Evolutionary conservation across 2,797 vertebrate genomes (phyloP).

Genomic region (Myoxocephalus aenaeus): DNA sequence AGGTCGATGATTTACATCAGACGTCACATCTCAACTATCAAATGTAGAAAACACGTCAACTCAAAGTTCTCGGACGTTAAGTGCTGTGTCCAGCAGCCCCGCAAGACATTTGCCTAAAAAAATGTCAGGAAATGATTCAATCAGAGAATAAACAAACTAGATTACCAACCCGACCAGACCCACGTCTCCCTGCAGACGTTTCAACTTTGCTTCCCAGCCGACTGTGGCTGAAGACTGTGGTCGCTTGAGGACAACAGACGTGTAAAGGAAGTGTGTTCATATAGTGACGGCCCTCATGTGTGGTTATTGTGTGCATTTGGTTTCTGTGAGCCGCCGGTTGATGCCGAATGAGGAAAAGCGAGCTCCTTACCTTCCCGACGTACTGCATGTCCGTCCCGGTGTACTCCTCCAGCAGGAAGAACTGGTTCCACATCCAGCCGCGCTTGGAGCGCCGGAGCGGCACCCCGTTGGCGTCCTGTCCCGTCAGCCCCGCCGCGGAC

Average conservation of each 20-base stretch:
- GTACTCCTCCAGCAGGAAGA: constrained; percentile 97
- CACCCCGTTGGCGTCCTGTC: constrained; percentile 83
- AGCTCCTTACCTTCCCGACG: constrained; percentile 90
- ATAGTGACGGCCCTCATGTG: neutral
- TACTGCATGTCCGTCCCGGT: constrained; percentile 93
- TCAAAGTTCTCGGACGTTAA: neutral
- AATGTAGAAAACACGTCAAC: too few species aligned
- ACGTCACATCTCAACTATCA: too few species aligned
- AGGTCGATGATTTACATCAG: too few species aligned
- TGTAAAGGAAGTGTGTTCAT: too few species aligned
- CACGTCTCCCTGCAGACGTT: neutral
- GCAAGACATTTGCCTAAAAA: neutral
- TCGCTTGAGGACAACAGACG: neutral
- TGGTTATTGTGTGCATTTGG: neutral
- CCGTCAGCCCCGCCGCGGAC: constrained; percentile 55
- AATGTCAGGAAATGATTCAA: neutral
- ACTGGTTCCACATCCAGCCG: constrained; percentile 99
- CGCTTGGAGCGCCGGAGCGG: constrained; percentile 91
- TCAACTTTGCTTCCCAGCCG: neutral
- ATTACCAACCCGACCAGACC: neutral
- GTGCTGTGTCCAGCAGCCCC: neutral
- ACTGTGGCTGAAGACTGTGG: neutral
- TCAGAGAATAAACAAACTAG: neutral
- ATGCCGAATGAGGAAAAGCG: too few species aligned
- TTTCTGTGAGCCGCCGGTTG: neutral